These are phyloP conservation scores for Pelobates fuscus DNA, from an alignment of 2,113 vertebrate genomes.

Conservation along the genomic window DNA sequence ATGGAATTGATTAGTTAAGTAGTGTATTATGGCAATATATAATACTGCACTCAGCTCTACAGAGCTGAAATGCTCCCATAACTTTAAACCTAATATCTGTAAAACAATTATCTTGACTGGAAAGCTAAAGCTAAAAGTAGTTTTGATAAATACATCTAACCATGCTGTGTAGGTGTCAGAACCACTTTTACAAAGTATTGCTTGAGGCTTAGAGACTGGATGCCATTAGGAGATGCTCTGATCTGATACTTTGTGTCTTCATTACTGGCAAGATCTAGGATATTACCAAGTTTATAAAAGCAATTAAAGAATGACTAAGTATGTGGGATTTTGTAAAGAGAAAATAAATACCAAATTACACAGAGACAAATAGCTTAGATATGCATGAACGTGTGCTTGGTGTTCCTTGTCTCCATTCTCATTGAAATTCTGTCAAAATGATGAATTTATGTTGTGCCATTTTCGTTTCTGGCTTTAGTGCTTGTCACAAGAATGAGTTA, in stretches of 20 bases:
- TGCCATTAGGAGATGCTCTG: neutral
- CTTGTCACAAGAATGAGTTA: conserved; percentile 38
- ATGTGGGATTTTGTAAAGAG: conserved; percentile 33
- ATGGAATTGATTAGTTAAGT: too few relatives aligned
- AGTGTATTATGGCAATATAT: too few relatives aligned
- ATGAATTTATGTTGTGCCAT: conserved; percentile 48
- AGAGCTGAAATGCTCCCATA: too few relatives aligned
- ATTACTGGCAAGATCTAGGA: neutral
- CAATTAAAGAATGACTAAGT: conserved; percentile 44
- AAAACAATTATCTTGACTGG: too few relatives aligned
- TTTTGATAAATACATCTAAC: too few relatives aligned
- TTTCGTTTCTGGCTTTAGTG: conserved; percentile 42
- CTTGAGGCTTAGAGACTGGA: neutral
- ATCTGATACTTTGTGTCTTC: neutral
- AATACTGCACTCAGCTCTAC: too few relatives aligned
- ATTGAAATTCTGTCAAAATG: conserved; percentile 48
- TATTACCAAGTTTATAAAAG: conserved; percentile 35
- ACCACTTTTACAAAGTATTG: too few relatives aligned
- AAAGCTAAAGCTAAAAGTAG: too few relatives aligned
- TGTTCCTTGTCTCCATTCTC: conserved; percentile 38
- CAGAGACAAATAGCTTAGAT: conserved; percentile 51
- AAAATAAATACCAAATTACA: conserved; percentile 46
- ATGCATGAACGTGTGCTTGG: conserved; percentile 49
- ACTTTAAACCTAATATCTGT: too few relatives aligned
- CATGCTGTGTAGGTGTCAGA: too few relatives aligned